Conservation (phyloP, 1,140 invertebrate species). For the Kradibia gibbosae region DNA sequence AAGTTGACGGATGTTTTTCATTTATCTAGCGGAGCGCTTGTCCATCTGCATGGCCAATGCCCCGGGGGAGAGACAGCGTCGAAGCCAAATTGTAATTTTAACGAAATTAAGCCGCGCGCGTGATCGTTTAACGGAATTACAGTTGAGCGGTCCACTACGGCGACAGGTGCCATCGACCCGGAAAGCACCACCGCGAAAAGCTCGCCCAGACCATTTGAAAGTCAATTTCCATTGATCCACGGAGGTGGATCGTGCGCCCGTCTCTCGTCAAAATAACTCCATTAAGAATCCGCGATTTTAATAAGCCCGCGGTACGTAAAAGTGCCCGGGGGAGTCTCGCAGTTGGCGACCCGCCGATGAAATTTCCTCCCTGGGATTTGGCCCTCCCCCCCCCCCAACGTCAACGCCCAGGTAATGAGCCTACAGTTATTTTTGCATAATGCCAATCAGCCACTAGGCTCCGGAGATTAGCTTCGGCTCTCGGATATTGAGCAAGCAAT, state of each 20-base stretch:
- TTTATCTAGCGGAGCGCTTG: background rate
- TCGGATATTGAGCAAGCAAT: background rate
- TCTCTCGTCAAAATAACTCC: background rate
- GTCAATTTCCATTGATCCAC: constrained; percentile 10
- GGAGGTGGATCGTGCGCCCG: background rate
- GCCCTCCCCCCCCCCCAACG: no score
- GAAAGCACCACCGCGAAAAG: background rate
- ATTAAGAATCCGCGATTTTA: background rate
- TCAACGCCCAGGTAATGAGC: background rate
- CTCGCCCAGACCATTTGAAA: background rate
- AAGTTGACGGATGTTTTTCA: background rate
- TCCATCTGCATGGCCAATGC: constrained; percentile 7
- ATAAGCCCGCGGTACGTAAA: background rate
- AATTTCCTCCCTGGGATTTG: background rate
- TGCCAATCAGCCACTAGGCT: background rate
- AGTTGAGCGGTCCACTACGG: background rate
- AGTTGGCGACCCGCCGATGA: background rate
- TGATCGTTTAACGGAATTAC: constrained; percentile 26
- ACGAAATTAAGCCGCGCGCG: background rate
- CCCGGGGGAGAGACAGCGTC: background rate
- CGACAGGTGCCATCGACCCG: no score
- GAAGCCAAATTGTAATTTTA: constrained; percentile 20
- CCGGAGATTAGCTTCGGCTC: background rate
- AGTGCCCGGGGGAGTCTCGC: background rate
- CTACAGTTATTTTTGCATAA: constrained; percentile 16